Evolutionary conservation across 1,140 invertebrate genomes (phyloP).

Genomic region (Hycleus phaleratus): DNA sequence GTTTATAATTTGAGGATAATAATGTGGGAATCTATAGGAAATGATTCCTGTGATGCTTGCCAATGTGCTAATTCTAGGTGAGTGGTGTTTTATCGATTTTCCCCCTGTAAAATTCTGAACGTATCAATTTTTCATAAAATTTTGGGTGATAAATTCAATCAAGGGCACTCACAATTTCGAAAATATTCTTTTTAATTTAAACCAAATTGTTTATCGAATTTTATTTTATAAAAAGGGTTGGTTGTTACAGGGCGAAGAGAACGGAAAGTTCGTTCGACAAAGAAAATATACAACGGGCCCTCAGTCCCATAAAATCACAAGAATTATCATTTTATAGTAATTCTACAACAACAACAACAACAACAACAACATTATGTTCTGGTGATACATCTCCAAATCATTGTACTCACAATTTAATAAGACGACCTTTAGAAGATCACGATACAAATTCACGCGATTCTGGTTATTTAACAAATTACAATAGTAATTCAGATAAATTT

Average conservation of each 20-base stretch:
- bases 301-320: constrained; percentile 21
- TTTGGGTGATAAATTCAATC: constrained; percentile 7
- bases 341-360: not conserved
- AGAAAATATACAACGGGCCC: constrained; percentile 18
- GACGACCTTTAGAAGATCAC: constrained; percentile 24
- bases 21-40: constrained; percentile 26
- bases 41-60: constrained; percentile 23
- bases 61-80: constrained; percentile 13
- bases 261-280: constrained; percentile 20
- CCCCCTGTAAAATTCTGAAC: not conserved
- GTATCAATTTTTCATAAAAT: not conserved
- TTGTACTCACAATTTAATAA: constrained; percentile 11
- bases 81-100: not conserved
- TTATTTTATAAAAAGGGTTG: not conserved
- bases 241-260: constrained; percentile 18
- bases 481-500: constrained; percentile 40
- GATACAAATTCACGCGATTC: constrained; percentile 53
- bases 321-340: constrained; percentile 26
- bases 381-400: constrained; percentile 16
- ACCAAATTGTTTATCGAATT: not conserved
- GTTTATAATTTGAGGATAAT: constrained; percentile 16
- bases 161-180: constrained; percentile 19
- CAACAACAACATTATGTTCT: constrained; percentile 4
- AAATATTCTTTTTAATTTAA: not conserved
- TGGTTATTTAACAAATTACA: constrained; percentile 41